Evolutionary conservation across 1,140 invertebrate genomes (phyloP), one percentile per base, ranked within the genome.

Genomic region (Oedothorax gibbosus): DNA sequence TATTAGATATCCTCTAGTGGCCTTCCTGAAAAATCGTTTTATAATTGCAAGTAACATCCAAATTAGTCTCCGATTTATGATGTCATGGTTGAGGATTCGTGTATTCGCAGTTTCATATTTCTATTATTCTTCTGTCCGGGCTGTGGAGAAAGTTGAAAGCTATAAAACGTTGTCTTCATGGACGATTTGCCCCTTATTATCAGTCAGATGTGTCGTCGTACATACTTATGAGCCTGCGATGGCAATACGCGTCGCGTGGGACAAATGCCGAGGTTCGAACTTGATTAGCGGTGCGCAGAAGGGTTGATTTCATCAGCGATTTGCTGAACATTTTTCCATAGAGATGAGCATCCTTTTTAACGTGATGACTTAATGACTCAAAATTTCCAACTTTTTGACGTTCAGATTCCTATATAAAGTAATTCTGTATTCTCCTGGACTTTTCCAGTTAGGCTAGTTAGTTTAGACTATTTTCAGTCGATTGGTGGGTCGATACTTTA

Each of bases 201-300:
- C 51, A 71, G 69, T 71, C 20, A 51, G 54, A 71, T 71, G 69
- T 71, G 69, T 71, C 69, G 69, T n/a, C 69, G 69, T 71, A 71
- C 69, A 53, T 71, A 71, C 50, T 54, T 71, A 71, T 71, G 69
- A 18, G 69, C 51, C 54, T 71, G 51, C 51, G 54, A 71, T 5
- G 54, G 35, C 68, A 14, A 15, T 49, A 53, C 51, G 69, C 69
- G 69, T 71, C 51, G 69, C 69, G 69, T 71, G 69, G 69, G 69
- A 71, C 54, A 71, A 71, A 71, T 71, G 50, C 54, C 69, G 69
- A 53, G 51, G 35, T 71, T 71, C 54, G 54, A 71, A 71, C 69
- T 71, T 71, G 69, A 71, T 71, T 51, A 51, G 69, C 69, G 69
- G 69, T 71, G 69, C 69, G 69, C n/a, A 53, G n/a, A 71, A 71